These are phyloP conservation scores for Lepidochitona cinerea DNA, from an alignment of 2,888 invertebrate species.

Conservation along the genomic window DNA sequence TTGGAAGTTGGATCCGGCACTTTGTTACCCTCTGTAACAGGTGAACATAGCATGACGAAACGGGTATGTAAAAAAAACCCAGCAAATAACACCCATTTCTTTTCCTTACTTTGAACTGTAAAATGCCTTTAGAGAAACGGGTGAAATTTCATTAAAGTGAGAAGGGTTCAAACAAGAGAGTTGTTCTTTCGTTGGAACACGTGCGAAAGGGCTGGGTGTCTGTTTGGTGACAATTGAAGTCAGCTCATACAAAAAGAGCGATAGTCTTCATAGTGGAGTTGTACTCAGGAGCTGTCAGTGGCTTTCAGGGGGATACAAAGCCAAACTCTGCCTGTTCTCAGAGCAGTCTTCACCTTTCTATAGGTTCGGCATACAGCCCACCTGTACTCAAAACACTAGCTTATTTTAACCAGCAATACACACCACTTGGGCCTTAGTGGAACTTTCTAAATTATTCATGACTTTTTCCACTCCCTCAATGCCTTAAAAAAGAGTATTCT, in stretches of 20 bases:
- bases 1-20: too few relatives aligned
- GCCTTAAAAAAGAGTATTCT: neutral
- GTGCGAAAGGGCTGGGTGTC: neutral
- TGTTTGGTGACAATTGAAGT: neutral
- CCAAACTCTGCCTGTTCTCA: neutral
- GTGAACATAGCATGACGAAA: too few relatives aligned
- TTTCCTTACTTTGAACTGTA: too few relatives aligned
- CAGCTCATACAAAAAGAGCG: neutral
- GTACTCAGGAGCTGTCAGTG: neutral
- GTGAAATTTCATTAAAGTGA: slow-evolving; percentile 6
- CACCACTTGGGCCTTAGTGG: neutral
- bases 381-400: too few relatives aligned
- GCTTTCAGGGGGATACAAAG: neutral
- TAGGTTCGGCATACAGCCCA: too few relatives aligned
- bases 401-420: neutral
- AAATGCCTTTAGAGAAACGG: too few relatives aligned
- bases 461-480: neutral
- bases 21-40: too few relatives aligned
- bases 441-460: slow-evolving; percentile 5
- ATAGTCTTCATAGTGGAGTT: neutral
- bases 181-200: neutral
- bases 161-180: neutral
- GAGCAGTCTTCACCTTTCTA: too few relatives aligned
- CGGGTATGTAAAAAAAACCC: too few relatives aligned
- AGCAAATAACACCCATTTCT: too few relatives aligned